Evolutionary conservation across 2,797 vertebrate species (phyloP).

Genomic region (Uromys caudimaculatus): DNA sequence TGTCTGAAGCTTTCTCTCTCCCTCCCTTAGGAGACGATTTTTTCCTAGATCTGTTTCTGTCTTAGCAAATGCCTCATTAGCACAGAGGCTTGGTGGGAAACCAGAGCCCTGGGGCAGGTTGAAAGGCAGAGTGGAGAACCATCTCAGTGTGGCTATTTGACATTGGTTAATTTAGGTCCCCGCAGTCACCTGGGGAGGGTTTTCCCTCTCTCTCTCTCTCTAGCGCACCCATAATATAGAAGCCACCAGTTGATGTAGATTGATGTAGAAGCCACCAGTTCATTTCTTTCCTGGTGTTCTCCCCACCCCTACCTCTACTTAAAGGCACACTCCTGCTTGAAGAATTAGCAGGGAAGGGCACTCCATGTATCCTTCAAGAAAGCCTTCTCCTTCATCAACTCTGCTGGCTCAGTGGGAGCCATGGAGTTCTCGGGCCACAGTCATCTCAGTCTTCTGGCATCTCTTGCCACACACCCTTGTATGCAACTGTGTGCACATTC

Average conservation of each 20-base stretch:
- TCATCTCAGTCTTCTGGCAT: neutral
- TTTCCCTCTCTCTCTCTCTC: neutral
- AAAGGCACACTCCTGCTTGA: neutral
- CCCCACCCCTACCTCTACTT: neutral
- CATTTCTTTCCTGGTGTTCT: neutral
- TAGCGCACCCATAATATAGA: neutral
- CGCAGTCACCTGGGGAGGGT: neutral
- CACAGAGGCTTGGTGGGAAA: neutral
- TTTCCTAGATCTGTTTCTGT: neutral
- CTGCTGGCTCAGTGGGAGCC: neutral
- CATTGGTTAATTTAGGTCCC: neutral
- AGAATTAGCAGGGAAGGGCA: neutral
- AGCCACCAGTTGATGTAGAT: neutral
- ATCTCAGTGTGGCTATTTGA: neutral
- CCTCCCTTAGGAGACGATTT: neutral
- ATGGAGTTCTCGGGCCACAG: neutral
- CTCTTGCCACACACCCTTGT: rapidly evolving
- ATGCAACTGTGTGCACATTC: neutral
- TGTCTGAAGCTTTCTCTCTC: neutral
- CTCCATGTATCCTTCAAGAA: neutral
- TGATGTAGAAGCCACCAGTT: neutral
- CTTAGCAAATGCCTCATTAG: neutral
- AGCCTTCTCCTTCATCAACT: neutral
- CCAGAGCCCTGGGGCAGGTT: rapidly evolving
- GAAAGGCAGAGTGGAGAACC: neutral